Base-by-base conservation (phyloP, 2,888 invertebrate genomes). In the Agonopterix heracliana region DNA sequence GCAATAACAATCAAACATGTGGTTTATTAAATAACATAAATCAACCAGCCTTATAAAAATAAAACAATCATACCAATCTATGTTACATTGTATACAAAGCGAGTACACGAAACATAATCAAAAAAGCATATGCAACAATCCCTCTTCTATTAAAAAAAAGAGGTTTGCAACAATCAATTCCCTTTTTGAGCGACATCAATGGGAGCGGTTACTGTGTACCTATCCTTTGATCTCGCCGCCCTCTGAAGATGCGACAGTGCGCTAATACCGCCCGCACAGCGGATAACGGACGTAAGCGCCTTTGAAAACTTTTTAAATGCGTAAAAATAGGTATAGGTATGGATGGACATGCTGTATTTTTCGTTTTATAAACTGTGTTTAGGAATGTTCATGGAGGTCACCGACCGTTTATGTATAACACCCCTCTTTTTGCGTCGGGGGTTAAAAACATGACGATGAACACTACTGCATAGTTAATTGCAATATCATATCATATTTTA, bases 161-260 rank as follows among this genome's bases (percentile, higher is more conserved):
- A 82, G 81, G 78, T 85, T 85, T 81, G 85, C 86, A 86, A 86
- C 86, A 87, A 87, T 87, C 86, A 86, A 86, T 87, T 84, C 83
- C 80, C 87, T 87, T 87, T 87, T 87, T 86, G 80, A 72, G 75
- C 82, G 82, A 87, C 86, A 86, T 87, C 87, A 87, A 87, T 87
- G 81, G 82, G 69, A 85, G 83, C 86, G 84, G 86, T 84, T 81
- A 78, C 81, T 83, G 79, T 86, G 83, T 84, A 81, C 81, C 81
- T 83, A 80, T 82, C 85, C 85, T 87, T 86, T 87, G 87, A 87
- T 86, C 85, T 85, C 81, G 83, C 86, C 85, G 86, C 82, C 82
- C 85, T 81, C 78, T 74, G 82, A 86, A 86, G 85, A 86, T 81
- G 82, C 81, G 85, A 83, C 85, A 80, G 76, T 78, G 82, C 86